Conservation (phyloP, 2,888 invertebrate genomes). For the Drepanosiphum platanoidis region DNA sequence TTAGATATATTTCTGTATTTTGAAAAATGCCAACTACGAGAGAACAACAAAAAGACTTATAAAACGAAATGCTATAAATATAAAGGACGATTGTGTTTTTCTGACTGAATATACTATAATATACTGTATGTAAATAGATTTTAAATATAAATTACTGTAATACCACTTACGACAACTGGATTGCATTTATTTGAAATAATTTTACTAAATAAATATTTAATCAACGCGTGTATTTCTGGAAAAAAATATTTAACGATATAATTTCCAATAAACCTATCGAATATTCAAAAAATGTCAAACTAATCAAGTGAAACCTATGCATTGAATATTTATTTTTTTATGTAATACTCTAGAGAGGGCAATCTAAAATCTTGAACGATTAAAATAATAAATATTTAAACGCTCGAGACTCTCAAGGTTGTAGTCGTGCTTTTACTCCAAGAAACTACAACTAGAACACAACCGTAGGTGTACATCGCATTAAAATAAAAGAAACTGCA, state of each 20-base stretch:
- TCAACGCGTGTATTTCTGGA: too few species aligned
- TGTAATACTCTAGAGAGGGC: too few species aligned
- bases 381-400: neutral
- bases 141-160: neutral
- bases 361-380: neutral
- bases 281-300: too few species aligned
- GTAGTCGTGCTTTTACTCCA: neutral
- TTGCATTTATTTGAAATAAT: neutral
- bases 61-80: neutral
- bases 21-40: neutral
- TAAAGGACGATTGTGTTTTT: neutral
- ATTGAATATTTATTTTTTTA: too few species aligned
- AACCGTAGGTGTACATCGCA: neutral
- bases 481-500: neutral
- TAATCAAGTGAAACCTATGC: too few species aligned
- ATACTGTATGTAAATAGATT: neutral
- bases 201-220: neutral
- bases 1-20: too few species aligned
- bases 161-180: neutral
- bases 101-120: too few species aligned
- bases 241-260: neutral
- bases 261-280: too few species aligned
- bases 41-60: too few species aligned
- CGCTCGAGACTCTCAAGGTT: conserved; percentile 8
- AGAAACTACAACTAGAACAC: conserved; percentile 38